Evolutionary conservation across 2,888 invertebrate species (phyloP).

Genomic region (Boloria selene): DNA sequence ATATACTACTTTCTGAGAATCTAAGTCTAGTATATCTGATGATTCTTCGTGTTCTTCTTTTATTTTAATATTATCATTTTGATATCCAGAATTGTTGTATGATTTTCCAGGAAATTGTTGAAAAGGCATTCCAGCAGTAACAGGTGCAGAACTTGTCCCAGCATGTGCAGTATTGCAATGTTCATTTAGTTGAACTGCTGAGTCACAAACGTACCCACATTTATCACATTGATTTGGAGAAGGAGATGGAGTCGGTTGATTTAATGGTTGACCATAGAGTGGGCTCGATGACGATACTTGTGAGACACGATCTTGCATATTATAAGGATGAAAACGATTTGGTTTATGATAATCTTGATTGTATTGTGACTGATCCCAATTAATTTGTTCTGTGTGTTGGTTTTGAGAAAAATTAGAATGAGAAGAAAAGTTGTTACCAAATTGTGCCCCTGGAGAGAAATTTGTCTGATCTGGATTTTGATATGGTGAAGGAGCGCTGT

Average conservation of each 20-base stretch:
- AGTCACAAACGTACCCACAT: conserved; percentile 90
- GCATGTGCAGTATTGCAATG: conserved; percentile 88
- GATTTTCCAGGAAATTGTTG: conserved; percentile 79
- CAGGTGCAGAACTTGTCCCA: conserved; percentile 63
- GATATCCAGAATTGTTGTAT: conserved; percentile 71
- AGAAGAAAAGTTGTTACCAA: conserved; percentile 73
- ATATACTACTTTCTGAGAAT: conserved; percentile 94
- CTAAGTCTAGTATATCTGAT: conserved; percentile 92
- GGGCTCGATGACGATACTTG: conserved; percentile 81
- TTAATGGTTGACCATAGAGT: conserved; percentile 81
- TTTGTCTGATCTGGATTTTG: conserved; percentile 83
- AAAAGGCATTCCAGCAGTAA: conserved; percentile 74
- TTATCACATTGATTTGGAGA: conserved; percentile 91
- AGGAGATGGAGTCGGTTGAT: conserved; percentile 87
- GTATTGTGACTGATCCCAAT: conserved; percentile 76
- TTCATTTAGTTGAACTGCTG: conserved; percentile 87
- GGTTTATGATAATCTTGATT: conserved; percentile 73
- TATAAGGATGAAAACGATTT: conserved; percentile 78
- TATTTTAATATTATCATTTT: conserved; percentile 74
- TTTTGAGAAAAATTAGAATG: conserved; percentile 78
- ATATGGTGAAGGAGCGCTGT: conserved; percentile 85
- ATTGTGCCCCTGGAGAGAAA: conserved; percentile 81
- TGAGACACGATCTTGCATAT: conserved; percentile 78
- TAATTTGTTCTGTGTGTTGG: conserved; percentile 75
- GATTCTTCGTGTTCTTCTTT: conserved; percentile 87